A percentile compares a stretch with the other conserved stretches of the same genome.
phyloP scores from a whole-genome alignment of 2,797 vertebrate genomes.

The Denticeps clupeoides region DNA sequence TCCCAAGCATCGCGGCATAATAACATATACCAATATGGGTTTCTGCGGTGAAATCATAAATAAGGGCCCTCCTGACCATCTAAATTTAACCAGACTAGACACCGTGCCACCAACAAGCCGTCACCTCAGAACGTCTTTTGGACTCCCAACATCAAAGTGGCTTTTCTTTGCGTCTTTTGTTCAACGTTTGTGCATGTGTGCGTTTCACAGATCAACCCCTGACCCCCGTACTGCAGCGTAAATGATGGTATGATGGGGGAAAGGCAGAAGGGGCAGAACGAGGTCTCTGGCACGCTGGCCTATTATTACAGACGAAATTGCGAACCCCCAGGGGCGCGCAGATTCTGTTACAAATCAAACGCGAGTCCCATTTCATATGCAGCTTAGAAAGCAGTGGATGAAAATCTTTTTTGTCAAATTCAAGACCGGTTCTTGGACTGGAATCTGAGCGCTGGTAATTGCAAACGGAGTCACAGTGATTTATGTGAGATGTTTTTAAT shows the following conservation, averaged over 20 bases:
- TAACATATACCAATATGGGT: conserved; percentile 22
- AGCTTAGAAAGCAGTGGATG: conserved; percentile 29
- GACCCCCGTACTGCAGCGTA: conserved; percentile 28
- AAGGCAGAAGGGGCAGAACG: conserved; percentile 16
- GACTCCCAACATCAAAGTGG: conserved; percentile 24
- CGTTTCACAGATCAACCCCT: conserved; percentile 28
- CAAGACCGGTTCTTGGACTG: conserved; percentile 28
- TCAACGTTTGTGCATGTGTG: conserved; percentile 22
- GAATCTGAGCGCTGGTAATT: conserved; percentile 31
- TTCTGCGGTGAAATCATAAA: conserved; percentile 23
- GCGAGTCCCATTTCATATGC: conserved; percentile 23
- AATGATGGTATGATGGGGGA: conserved; percentile 20
- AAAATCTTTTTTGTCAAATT: conserved; percentile 34
- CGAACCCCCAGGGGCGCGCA: conserved; percentile 25
- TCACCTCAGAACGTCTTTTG: conserved; percentile 16
- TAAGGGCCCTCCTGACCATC: conserved; percentile 22
- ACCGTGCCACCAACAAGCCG: conserved; percentile 24
- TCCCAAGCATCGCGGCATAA: conserved; percentile 27
- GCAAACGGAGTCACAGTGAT: conserved; percentile 30
- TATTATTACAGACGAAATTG: conserved; percentile 30
- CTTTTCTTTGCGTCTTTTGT: conserved; percentile 16
- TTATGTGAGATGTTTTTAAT: conserved; percentile 36
- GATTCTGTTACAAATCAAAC: conserved; percentile 35
- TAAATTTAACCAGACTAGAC: conserved; percentile 29
- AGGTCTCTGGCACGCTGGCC: conserved; percentile 27